phyloP scores from a whole-genome alignment of 2,888 invertebrate species.

The Macrosiphum euphorbiae region DNA sequence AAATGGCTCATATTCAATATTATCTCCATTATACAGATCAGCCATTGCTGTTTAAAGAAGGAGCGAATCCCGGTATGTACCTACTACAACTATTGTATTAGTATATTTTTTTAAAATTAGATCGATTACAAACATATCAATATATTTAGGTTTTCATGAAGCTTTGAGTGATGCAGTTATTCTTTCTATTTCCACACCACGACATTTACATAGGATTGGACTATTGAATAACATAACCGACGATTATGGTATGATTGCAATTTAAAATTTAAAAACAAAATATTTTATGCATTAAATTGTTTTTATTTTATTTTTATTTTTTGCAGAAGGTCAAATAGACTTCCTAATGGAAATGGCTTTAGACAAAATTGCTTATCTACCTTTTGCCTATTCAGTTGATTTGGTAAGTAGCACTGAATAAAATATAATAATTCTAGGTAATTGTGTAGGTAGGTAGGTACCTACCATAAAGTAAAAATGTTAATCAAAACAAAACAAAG shows the following conservation, averaged over 20 bases:
- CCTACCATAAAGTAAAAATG: not conserved
- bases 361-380: conserved; percentile 83
- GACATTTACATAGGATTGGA: conserved; percentile 81
- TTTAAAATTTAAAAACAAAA: not conserved
- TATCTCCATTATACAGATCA: conserved; percentile 84
- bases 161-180: conserved; percentile 86
- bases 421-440: not conserved
- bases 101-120: conserved; percentile 26
- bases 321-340: conserved; percentile 80
- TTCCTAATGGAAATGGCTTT: conserved; percentile 84
- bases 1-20: conserved; percentile 87
- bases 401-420: conserved; percentile 69
- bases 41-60: conserved; percentile 82
- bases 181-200: conserved; percentile 82
- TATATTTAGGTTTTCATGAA: conserved; percentile 82
- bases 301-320: conserved; percentile 31
- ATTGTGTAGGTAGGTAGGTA: not conserved
- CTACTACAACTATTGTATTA: not conserved
- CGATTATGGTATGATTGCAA: conserved; percentile 69
- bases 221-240: conserved; percentile 76
- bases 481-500: not conserved
- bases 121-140: not conserved
- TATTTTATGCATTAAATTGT: not conserved
- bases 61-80: conserved; percentile 82
- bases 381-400: conserved; percentile 85